A percentile compares a stretch with the other conserved stretches of the same genome.
Evolutionary conservation across 2,113 vertebrate genomes (phyloP).

Genomic region (Tyrannus savana): DNA sequence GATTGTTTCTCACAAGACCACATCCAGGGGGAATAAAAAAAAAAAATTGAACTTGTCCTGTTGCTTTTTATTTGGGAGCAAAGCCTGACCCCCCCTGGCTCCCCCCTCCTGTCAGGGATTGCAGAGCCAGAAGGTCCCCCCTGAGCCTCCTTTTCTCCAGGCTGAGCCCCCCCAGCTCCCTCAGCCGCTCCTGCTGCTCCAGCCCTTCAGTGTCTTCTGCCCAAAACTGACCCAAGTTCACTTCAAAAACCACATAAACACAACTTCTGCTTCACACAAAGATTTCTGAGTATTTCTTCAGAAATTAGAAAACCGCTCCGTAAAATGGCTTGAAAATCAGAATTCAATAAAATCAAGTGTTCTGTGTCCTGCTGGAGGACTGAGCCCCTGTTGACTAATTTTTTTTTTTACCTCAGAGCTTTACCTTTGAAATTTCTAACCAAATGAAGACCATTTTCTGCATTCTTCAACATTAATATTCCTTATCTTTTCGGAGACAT

Average conservation of each 20-base stretch:
- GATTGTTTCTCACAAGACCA: neutral
- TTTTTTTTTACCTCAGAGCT: neutral
- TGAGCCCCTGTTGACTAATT: neutral
- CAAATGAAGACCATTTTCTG: neutral
- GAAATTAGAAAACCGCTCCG: neutral
- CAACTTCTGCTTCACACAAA: neutral
- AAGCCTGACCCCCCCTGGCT: neutral
- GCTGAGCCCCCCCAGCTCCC: neutral
- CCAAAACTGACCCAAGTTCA: neutral
- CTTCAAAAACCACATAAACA: neutral
- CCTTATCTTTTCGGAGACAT: neutral
- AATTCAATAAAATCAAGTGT: neutral
- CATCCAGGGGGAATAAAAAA: neutral
- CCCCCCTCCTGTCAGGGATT: neutral
- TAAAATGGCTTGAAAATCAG: neutral
- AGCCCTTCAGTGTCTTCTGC: neutral
- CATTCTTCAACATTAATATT: neutral
- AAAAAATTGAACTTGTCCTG: neutral
- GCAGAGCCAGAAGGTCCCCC: neutral
- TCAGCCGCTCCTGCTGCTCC: neutral
- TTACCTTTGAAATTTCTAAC: neutral
- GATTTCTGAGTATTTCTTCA: neutral
- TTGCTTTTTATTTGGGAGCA: neutral
- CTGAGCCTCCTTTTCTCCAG: neutral
- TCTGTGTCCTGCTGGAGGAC: fast-evolving